Evolutionary conservation across 2,888 invertebrate species (phyloP), one percentile per base, ranked within the genome.

Genomic region (Mythimna vitellina): DNA sequence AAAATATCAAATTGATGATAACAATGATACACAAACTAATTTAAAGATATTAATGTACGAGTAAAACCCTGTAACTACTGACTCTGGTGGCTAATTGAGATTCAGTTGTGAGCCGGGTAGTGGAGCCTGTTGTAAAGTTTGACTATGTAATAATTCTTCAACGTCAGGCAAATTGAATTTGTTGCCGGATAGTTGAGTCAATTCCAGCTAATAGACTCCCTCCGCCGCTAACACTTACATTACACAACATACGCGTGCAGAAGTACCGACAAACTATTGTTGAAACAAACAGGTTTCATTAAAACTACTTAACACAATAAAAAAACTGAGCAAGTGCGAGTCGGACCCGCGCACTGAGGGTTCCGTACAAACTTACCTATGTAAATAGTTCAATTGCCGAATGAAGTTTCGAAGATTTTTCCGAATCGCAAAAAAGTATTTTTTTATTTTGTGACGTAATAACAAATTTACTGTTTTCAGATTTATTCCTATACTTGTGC

Each of bases 111-210:
- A 54, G 49, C 22, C 10, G 42, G 35, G 22, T 14, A 29, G 25
- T 46, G 8, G 56, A 57, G 67, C 65, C 42, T 29, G 66, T 56
- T 65, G 51, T 65, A 57, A 73, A 73, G 66, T 79, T 82, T n/a
- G 64, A 67, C 66, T 42, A 64, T 61, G 71, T 71, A 70, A 80
- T 80, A 75, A 80, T 81, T 80, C 81, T 80, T 83, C 80, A 81
- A 83, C 83, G 80, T 80, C 80, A 80, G 70, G 60, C 46, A 80
- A 83, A 81, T 81, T 80, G 80, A 81, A 83, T 83, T 83, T 65
- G 80, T 82, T 80, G 72, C 60, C 76, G 62, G 80, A 73, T 81
- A 80, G 81, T 83, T 81, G 62, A 83, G 80, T 76, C 83, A 83
- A 81, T 83, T 83, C 62, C 46, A 68, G 70, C 70, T 83, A 80